Base-by-base conservation (phyloP, 2,797 vertebrate genomes). In the Peromyscus aztecus region DNA sequence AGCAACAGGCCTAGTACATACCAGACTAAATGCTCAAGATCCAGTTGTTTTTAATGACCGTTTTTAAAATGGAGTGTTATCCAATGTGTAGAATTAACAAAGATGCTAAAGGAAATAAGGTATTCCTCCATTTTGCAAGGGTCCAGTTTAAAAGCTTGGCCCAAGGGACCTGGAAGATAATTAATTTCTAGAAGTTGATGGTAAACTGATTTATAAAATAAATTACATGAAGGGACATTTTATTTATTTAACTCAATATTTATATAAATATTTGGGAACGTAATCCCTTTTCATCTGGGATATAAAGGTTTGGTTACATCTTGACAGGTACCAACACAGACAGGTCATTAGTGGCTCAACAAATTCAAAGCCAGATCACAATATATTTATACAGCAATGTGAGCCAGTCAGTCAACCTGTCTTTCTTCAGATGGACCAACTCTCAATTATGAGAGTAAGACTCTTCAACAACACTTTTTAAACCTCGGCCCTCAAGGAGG, bases 151-250 rank as follows among this genome's bases (percentile, higher is more conserved):
- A 94, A 93, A 83, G 4, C 27, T 95, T 17, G 34, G 21, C 40
- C 52, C 85, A 88, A 82, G 83, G 52, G 37, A 85, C 49, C 34
- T 52, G 83, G 6, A 49, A 65, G 40, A 49, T 23, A 86, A 69
- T 46, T 78, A 6, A 57, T 88, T 92, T 92, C 94, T 76, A 95
- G 78, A 92, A 91, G 57, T 34, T 40, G 34, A 78, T 69, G 4
- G 7, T 37, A 69, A 96, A 90, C 43, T 88, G 23, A 85, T 88
- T 94, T 55, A 91, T 63, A 46, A 73, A 61, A 17, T 83, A 93
- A 91, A 61, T 78, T 59, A 59, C 49, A 77, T 85, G 24, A 89
- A 88, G 61, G 1, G 24, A 34, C 24, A n/a, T 23, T 90, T 81
- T 90, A n/a, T 67, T 92, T 90, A n/a, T 63, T 77, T 83, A 40